Base-by-base conservation (phyloP, 30 jellyfish, hydroid and myxozoan genomes). In the Hydractinia symbiolongicarpus region DNA sequence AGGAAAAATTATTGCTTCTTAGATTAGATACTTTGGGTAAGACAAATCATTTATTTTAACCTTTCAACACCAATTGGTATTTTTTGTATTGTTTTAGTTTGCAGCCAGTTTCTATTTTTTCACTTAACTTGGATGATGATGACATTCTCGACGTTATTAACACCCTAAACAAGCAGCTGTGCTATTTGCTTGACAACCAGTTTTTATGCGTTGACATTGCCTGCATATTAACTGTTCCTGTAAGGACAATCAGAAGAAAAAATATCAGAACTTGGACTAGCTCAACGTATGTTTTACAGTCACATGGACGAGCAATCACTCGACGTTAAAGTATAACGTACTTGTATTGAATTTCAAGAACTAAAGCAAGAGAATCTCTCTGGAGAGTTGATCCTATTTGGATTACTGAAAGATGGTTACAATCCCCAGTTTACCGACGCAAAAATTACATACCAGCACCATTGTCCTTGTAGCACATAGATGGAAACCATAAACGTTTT, bases 311-410 rank as follows among this genome's bases (percentile, higher is more conserved):
- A n/a, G n/a, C n/a, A n/a, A n/a, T n/a, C n/a, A n/a, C n/a, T n/a
- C n/a, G n/a, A n/a, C n/a, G n/a, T n/a, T n/a, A n/a, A n/a, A n/a
- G n/a, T n/a, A n/a, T n/a, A n/a, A n/a, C n/a, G n/a, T n/a, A n/a
- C n/a, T n/a, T n/a, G n/a, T n/a, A n/a, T n/a, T n/a, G 67, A 61
- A 56, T 86, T 5, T 83, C 69, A n/a, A 58, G 90, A 82, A 77
- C 51, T 16, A 73, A 86, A 77, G 72, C 74, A 54, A 61, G 90
- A 19, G 44, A 50, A 44, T 56, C 86, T 55, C 69, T 80, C 79
- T 70, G 86, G 86, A 78, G 84, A 8, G 89, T 86, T 16, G 95
- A 86, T 69, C 95, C 95, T 19, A 77, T 60, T 21, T 85, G 95
- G 16, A 44, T 86, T 9, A 61, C 81, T 50, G 82, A 73, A 56